Conservation (phyloP, 2,797 vertebrate species). For the Chiloscyllium punctatum region DNA sequence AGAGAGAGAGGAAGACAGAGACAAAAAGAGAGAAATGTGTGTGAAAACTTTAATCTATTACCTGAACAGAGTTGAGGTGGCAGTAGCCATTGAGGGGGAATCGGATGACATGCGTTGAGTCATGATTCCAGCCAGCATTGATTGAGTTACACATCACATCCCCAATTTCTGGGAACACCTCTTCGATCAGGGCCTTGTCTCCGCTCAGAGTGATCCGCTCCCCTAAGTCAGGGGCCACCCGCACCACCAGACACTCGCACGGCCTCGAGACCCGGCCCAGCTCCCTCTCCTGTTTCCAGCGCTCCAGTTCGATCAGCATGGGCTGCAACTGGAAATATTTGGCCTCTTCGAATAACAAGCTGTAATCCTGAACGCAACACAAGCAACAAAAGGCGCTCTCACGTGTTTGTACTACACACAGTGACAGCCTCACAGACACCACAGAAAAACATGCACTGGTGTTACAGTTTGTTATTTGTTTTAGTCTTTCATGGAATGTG, state of each 20-base stretch:
- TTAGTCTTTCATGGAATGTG: no score
- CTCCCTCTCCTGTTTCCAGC: conserved; percentile 91
- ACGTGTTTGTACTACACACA: neutral
- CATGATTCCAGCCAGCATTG: conserved; percentile 97
- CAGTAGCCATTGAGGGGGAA: conserved; percentile 96
- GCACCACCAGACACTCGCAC: conserved; percentile 91
- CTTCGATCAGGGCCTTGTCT: conserved; percentile 92
- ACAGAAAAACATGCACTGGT: neutral
- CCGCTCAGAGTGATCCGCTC: conserved; percentile 93
- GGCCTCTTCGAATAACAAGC: conserved; percentile 91
- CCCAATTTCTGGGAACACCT: conserved; percentile 92
- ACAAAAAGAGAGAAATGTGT: no score
- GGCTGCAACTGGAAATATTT: conserved; percentile 98
- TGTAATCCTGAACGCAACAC: conserved; percentile 73
- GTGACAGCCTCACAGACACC: neutral
- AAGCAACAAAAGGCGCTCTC: neutral
- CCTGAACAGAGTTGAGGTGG: conserved; percentile 98
- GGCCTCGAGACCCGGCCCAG: conserved; percentile 77
- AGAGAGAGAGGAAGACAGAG: no score
- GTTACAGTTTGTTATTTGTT: neutral
- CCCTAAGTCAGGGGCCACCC: conserved; percentile 89
- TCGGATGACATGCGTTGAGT: conserved; percentile 94
- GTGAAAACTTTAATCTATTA: conserved; percentile 46
- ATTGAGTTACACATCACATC: conserved; percentile 98
- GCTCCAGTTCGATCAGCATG: conserved; percentile 88